Evolutionary conservation across 2,113 vertebrate genomes (phyloP).

Genomic region (Raphicerus campestris): DNA sequence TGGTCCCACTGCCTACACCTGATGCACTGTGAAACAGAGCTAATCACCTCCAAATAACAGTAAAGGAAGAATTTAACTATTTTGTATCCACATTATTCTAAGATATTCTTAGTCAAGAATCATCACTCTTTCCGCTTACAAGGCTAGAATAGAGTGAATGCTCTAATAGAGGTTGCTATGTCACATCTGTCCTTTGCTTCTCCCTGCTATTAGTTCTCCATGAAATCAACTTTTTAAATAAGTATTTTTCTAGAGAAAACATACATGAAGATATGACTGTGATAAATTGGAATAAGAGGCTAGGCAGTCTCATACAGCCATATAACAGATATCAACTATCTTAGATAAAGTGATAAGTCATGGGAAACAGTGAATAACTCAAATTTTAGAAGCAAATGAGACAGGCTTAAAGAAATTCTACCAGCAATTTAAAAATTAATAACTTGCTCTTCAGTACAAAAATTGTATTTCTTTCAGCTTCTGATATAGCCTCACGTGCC

Average conservation of each 20-base stretch:
- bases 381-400: conserved; percentile 36
- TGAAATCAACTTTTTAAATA: conserved; percentile 16
- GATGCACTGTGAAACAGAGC: not conserved
- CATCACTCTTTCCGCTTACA: not conserved
- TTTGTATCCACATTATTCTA: not conserved
- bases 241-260: conserved; percentile 31
- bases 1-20: not conserved
- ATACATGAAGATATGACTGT: not conserved
- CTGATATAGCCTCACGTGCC: not conserved
- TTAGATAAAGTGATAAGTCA: conserved; percentile 13
- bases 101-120: not conserved
- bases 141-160: not conserved
- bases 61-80: not conserved
- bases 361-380: not conserved
- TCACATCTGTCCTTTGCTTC: not conserved
- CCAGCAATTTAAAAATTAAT: not conserved
- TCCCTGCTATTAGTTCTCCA: not conserved
- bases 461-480: not conserved
- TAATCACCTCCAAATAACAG: not conserved
- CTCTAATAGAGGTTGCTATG: not conserved
- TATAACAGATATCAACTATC: not conserved
- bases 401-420: not conserved
- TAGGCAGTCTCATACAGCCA: not conserved
- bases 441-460: not conserved
- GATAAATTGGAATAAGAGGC: not conserved